Evolutionary conservation across 2,113 vertebrate genomes (phyloP).

Genomic region (Elgaria multicarinata): DNA sequence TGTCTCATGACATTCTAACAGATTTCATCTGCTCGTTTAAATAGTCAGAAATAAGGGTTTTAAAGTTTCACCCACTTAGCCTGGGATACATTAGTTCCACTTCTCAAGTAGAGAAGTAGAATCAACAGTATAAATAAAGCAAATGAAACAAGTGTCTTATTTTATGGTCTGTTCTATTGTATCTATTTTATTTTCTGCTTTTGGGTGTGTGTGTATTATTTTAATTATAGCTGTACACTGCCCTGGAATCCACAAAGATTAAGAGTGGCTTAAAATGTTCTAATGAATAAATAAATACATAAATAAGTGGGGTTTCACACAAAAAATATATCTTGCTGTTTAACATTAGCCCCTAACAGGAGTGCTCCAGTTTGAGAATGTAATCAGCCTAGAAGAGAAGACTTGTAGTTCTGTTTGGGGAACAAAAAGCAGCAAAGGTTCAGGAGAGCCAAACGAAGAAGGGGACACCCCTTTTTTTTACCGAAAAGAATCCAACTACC

Average conservation of each 20-base stretch:
- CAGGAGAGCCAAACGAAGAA: background rate
- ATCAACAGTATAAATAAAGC: background rate
- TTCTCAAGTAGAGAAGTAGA: background rate
- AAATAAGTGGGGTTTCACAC: background rate
- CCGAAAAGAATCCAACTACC: background rate
- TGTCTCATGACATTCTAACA: background rate
- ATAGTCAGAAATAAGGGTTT: background rate
- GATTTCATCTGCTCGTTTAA: too few species aligned
- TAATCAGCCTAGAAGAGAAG: background rate
- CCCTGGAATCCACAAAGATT: too few species aligned
- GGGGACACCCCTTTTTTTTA: too few species aligned
- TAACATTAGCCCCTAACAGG: background rate
- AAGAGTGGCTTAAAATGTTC: too few species aligned
- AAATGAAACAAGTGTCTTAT: too few species aligned
- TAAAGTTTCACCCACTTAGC: background rate
- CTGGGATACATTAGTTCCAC: background rate
- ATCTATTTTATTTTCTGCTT: too few species aligned
- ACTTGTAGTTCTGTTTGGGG: background rate
- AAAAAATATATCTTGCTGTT: background rate
- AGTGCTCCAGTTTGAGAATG: background rate
- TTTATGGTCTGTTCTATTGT: too few species aligned
- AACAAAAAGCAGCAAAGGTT: background rate
- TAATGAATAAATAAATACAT: too few species aligned
- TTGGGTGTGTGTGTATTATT: too few species aligned
- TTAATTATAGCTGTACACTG: too few species aligned